These are phyloP conservation scores for Ethmia dodecea DNA, from an alignment of 2,888 invertebrate species.

Conservation along the genomic window DNA sequence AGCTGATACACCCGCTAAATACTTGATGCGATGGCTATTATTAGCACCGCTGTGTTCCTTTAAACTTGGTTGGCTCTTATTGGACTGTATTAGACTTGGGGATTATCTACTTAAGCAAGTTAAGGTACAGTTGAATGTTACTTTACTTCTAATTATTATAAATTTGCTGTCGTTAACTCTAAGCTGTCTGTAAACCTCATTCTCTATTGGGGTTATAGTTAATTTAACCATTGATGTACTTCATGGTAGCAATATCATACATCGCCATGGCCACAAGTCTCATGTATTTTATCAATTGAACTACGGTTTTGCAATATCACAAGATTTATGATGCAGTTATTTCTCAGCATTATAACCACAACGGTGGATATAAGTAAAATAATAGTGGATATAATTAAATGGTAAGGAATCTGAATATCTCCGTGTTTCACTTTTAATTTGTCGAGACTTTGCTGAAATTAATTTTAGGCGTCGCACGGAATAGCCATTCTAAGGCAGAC, in stretches of 20 bases:
- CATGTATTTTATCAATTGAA: neutral
- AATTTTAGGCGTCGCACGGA: constrained; percentile 22
- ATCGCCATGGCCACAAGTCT: constrained; percentile 4
- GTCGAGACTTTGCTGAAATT: constrained; percentile 21
- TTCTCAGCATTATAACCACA: constrained; percentile 4
- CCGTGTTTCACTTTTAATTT: no score
- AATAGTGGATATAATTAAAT: neutral
- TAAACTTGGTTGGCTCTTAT: constrained; percentile 11
- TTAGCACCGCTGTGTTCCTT: constrained; percentile 24
- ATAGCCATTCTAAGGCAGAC: constrained; percentile 30
- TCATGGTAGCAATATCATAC: neutral
- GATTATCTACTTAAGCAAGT: constrained; percentile 3
- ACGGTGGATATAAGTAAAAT: neutral
- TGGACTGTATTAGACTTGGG: constrained; percentile 2
- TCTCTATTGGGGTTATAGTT: neutral
- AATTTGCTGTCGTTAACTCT: neutral
- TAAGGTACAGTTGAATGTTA: neutral
- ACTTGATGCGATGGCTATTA: constrained; percentile 44
- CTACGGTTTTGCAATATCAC: constrained; percentile 5
- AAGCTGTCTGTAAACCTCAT: neutral
- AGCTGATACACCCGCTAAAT: constrained; percentile 41
- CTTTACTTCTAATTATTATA: no score
- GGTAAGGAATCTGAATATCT: no score
- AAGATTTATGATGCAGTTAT: constrained; percentile 9
- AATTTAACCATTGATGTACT: neutral